phyloP scores from a whole-genome alignment of 2,888 invertebrate genomes.

The Megalurothrips usitatus region DNA sequence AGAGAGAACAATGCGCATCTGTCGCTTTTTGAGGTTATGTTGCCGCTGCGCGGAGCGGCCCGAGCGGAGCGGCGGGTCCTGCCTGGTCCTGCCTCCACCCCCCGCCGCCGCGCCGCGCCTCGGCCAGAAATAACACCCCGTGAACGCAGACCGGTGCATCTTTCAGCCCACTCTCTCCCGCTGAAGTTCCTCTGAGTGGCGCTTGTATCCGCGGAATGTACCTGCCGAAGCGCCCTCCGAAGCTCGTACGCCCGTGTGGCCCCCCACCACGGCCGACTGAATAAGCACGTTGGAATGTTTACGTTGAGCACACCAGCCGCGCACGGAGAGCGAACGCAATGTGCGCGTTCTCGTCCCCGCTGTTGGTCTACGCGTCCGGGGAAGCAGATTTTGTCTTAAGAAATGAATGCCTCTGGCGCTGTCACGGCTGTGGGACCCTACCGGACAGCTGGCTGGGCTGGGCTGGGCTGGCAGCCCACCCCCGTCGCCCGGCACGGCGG shows the following conservation, averaged over 20 bases:
- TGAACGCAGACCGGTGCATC: no score
- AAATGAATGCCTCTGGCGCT: background rate
- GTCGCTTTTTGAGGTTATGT: conserved; percentile 19
- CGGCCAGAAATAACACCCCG: background rate
- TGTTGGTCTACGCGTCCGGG: no score
- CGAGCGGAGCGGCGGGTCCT: background rate
- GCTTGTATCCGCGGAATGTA: background rate
- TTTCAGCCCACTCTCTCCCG: background rate
- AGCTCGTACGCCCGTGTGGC: background rate
- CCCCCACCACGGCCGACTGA: background rate
- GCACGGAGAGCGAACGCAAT: background rate
- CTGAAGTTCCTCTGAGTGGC: background rate
- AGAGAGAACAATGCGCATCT: conserved; percentile 1
- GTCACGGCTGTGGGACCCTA: background rate
- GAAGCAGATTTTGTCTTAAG: no score
- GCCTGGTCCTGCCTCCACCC: background rate
- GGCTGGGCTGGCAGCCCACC: no score
- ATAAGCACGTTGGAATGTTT: conserved; percentile 6
- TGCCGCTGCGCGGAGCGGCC: background rate
- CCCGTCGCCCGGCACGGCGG: no score
- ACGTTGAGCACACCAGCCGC: background rate
- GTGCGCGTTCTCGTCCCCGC: background rate
- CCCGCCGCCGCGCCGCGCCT: background rate
- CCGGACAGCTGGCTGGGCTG: no score
- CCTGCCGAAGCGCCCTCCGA: background rate